Base-by-base conservation (phyloP, 2,888 invertebrate genomes). In the Chloroclystis v-ata region DNA sequence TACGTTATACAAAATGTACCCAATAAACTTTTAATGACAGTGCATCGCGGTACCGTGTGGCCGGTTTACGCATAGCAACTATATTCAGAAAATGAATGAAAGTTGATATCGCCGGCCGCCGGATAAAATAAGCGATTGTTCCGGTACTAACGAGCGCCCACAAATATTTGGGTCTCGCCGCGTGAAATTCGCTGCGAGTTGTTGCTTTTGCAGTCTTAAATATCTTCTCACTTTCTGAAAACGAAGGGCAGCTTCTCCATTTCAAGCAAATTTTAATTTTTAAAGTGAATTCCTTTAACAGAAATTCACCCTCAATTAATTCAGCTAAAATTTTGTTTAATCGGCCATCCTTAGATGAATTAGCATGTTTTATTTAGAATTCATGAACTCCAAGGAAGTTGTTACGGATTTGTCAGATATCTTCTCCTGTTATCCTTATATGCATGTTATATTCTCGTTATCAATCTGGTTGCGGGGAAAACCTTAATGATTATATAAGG, bases 21-120 rank as follows among this genome's bases (percentile, higher is more conserved):
- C 77, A 78, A 72, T 76, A 77, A 75, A 77, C 72, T 72, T 80
- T 79, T 82, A 80, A 83, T 79, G 80, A 75, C 81, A 71, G 77
- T 72, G 71, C 75, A 47, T 29, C 41, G 40, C 40, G 50, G 49
- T 43, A 70, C 35, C 61, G 75, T 69, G 75, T 68, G 78, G 74
- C 77, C 82, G 74, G 81, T 78, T 83, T 87, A 86, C 86, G 86
- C 85, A 67, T 87, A 77, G 86, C 82, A 85, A 87, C 85, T 80
- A 79, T 76, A 78, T 79, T 79, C 79, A 78, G 79, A 74, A 72
- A 69, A 72, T 78, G 78, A 85, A 86, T 81, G 86, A 87, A 87
- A 87, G 86, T 87, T 84, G 80, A 81, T 79, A 78, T 69, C 65
- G 68, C 37, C 35, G 70, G 68, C 46, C 48, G 50, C 69, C 69